Base-by-base conservation (phyloP, 2,888 invertebrate species). In the Ceriagrion tenellum region DNA sequence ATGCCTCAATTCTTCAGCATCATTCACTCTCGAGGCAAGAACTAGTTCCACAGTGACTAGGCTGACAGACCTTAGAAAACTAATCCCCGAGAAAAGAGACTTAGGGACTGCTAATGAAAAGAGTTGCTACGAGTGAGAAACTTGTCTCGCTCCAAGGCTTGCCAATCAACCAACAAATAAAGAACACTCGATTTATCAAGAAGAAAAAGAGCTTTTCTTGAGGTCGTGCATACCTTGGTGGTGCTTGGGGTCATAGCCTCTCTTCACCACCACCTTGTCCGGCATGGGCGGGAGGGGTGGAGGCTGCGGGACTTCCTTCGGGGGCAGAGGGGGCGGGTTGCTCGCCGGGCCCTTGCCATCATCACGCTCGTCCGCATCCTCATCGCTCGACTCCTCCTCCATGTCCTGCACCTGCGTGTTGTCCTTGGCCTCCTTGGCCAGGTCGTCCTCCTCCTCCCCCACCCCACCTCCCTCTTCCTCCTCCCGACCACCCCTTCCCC, bases 241-340 rank as follows among this genome's bases (percentile, higher is more conserved):
- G 26, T 98, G 98, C 97, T 99, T 99, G 0, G 99, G 99, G 97
- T 99, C 99, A 97, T 99, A 99, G 97, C 99, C 99, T 96, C 98
- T 98, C 97, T 99, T 99, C 95, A 99, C 99, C 88, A 99, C 98
- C 55, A 99, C 99, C 96, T 99, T 99, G 96, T 99, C 99, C 40
- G 99, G 98, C 0, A 98, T 98, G 40, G 99, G 99, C 13, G 99
- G 99, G 96, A 99, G 96, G 69, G 99, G 98, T 0, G 98, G 98
- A 35, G 97, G 97, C 95, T 97, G 98, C 96, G 96, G 96, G 74
- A 96, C 97, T 96, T 97, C 97, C 95, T 98, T 97, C 16, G 97
- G 96, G 55, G 96, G 96, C 47, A 96, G 96, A 23, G 97, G 97
- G 95, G 97, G 97, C 10, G 96, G 96, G 40, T 96, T 96, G 95